Base-by-base conservation (phyloP, 1,140 invertebrate genomes). In the Dendroctonus valens region DNA sequence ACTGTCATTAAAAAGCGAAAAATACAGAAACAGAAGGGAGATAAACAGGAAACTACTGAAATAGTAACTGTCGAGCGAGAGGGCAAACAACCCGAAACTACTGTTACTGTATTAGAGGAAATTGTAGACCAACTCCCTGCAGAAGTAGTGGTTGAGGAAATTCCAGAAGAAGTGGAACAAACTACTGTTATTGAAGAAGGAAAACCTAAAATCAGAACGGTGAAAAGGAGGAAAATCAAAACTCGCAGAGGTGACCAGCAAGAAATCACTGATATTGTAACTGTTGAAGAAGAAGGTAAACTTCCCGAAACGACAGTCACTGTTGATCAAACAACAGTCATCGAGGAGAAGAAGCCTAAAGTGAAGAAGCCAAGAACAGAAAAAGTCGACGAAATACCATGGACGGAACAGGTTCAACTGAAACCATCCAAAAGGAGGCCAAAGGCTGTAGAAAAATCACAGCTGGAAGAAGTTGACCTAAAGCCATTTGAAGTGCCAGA, bases 71-170 rank as follows among this genome's bases (percentile, higher is more conserved):
- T 76, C 0, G 72, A 78, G 57, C 75, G 77, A 68, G 69, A 49
- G n/a, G 48, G 65, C 6, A 51, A 79, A 60, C 46, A 73, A 57
- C 77, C 77, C 5, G 58, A 67, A 62, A 71, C 59, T 38, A 70
- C 53, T 38, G 70, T 81, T 53, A 80, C 78, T 0, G 70, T 80
- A 0, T 67, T 72, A 52, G n/a, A n/a, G n/a, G n/a, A n/a, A n/a
- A n/a, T n/a, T n/a, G n/a, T n/a, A n/a, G n/a, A n/a, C n/a, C n/a
- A n/a, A n/a, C n/a, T n/a, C n/a, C n/a, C n/a, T n/a, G n/a, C n/a
- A n/a, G n/a, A n/a, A n/a, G n/a, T n/a, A n/a, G n/a, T n/a, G n/a
- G n/a, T n/a, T n/a, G n/a, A n/a, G n/a, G n/a, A n/a, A n/a, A n/a
- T n/a, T n/a, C n/a, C n/a, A n/a, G n/a, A n/a, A n/a, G n/a, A n/a